phyloP scores from a whole-genome alignment of 2,113 vertebrate species.

The Lepisosteus osseus region DNA sequence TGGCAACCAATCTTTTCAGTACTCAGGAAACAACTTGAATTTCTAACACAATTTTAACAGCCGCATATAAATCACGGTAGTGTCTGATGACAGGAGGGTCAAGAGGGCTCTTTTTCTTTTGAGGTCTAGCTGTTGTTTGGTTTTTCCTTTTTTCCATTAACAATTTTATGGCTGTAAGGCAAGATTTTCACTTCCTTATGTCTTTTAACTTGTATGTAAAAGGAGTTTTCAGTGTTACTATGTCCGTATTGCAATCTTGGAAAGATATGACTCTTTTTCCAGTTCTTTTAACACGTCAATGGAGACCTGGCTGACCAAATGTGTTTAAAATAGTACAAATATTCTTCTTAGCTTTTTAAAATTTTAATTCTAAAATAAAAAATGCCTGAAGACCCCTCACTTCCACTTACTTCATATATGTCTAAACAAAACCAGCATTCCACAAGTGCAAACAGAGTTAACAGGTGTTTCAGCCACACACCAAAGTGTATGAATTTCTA shows the following conservation, averaged over 20 bases:
- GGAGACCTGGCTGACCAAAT: neutral
- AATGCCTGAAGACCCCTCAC: neutral
- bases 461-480: slow-evolving; percentile 19
- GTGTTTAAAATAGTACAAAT: slow-evolving; percentile 2
- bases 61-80: too few species aligned
- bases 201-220: too few species aligned
- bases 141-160: too few species aligned
- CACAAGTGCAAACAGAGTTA: slow-evolving; percentile 3
- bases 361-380: neutral
- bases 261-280: neutral
- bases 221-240: too few species aligned
- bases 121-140: too few species aligned
- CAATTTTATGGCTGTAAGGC: too few species aligned
- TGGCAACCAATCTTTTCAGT: too few species aligned
- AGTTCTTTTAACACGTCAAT: neutral
- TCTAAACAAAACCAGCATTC: neutral
- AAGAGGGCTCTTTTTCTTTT: too few species aligned
- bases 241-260: neutral
- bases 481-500: neutral
- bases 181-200: too few species aligned
- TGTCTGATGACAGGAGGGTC: too few species aligned
- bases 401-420: neutral
- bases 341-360: neutral
- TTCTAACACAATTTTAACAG: too few species aligned
- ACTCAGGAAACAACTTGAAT: too few species aligned